Evolutionary conservation across 2,797 vertebrate species (phyloP).

Genomic region (Acridotheres tristis): DNA sequence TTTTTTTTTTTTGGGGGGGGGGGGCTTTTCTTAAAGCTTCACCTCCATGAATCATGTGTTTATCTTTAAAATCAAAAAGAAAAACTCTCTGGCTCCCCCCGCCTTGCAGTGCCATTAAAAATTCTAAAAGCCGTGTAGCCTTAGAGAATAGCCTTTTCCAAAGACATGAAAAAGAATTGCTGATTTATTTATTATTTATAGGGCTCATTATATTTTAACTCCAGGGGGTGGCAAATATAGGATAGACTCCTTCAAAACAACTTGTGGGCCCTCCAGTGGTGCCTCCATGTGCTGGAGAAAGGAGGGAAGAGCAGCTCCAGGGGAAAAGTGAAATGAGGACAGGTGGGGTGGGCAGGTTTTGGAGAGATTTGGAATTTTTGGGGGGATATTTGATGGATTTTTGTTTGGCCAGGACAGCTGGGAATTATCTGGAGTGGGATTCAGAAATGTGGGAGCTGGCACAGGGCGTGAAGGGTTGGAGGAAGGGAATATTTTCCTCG

Average conservation of each 20-base stretch:
- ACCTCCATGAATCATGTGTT: not conserved
- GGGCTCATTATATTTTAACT: slow-evolving; percentile 62
- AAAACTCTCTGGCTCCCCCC: not conserved
- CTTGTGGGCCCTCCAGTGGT: slow-evolving; percentile 54
- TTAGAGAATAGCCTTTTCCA: slow-evolving; percentile 48
- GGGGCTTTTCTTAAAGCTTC: not conserved
- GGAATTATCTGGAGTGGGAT: not conserved
- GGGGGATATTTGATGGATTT: fast-evolving
- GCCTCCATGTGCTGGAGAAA: fast-evolving
- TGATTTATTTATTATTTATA: slow-evolving; percentile 65
- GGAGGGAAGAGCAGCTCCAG: not conserved
- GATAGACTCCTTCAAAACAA: slow-evolving; percentile 15
- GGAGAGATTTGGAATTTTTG: fast-evolving
- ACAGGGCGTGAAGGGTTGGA: not conserved
- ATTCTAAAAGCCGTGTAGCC: slow-evolving; percentile 42
- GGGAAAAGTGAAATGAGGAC: not conserved
- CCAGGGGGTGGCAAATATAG: slow-evolving; percentile 35
- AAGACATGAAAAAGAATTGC: slow-evolving; percentile 62
- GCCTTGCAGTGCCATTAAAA: slow-evolving; percentile 20
- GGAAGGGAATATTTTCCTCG: not conserved
- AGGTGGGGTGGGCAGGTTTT: not conserved
- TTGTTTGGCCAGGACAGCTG: not conserved
- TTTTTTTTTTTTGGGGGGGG: not conserved
- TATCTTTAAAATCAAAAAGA: slow-evolving; percentile 35
- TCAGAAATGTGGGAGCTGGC: not conserved